Percentiles rank a stretch among this genome's conserved stretches.
Evolutionary conservation across 1,140 invertebrate species (phyloP).

Genomic region (Cyphomyrmex costatus): DNA sequence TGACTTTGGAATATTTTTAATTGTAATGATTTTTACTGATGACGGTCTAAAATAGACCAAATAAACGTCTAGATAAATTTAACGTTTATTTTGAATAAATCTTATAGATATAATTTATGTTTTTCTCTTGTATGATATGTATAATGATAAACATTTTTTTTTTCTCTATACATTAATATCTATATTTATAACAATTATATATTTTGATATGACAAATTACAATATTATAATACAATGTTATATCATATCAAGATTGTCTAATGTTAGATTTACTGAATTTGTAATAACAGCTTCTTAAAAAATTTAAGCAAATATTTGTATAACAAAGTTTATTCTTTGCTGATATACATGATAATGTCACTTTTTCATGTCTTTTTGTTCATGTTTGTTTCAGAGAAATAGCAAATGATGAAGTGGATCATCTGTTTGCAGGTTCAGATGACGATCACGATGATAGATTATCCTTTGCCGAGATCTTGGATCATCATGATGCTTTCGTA

Average conservation of each 20-base stretch:
- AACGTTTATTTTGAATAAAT: too few relatives aligned
- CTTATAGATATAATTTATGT: neutral
- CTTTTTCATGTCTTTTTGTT: constrained; percentile 15
- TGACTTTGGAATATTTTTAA: too few relatives aligned
- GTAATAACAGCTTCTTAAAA: neutral
- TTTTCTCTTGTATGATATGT: constrained; percentile 12
- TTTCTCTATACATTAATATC: neutral
- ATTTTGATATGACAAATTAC: neutral
- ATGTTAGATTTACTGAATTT: constrained; percentile 14
- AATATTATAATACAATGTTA: neutral
- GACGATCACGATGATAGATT: constrained; percentile 94
- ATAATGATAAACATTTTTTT: too few relatives aligned
- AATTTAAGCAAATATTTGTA: constrained; percentile 13
- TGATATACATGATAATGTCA: neutral
- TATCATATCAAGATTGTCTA: neutral
- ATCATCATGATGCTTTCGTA: constrained; percentile 97
- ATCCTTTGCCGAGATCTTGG: constrained; percentile 94
- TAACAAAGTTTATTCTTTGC: constrained; percentile 8
- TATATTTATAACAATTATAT: neutral
- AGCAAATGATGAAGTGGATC: constrained; percentile 96
- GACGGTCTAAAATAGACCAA: too few relatives aligned
- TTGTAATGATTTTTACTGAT: too few relatives aligned
- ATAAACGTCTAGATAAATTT: too few relatives aligned
- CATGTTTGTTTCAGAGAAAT: constrained; percentile 90
- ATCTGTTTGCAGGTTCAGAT: constrained; percentile 96